Evolutionary conservation across 2,888 invertebrate genomes (phyloP).

Genomic region (Phyto melanocephala): DNA sequence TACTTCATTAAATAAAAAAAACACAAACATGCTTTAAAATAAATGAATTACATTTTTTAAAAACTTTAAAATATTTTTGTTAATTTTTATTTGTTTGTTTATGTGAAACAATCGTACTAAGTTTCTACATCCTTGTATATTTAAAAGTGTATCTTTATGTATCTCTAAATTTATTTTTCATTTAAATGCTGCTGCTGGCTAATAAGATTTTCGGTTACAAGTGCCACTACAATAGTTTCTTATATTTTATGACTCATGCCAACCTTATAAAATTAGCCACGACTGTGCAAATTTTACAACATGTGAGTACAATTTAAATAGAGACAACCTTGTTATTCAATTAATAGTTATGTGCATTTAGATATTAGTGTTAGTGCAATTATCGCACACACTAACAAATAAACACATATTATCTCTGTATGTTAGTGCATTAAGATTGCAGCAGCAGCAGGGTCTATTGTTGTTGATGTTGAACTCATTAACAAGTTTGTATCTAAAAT

Average conservation of each 20-base stretch:
- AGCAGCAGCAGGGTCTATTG: neutral
- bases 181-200: no score
- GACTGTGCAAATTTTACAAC: neutral
- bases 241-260: neutral
- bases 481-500: slow-evolving; percentile 35
- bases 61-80: no score
- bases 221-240: neutral
- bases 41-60: no score
- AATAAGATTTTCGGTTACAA: no score
- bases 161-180: no score
- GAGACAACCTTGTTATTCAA: neutral
- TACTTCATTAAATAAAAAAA: no score
- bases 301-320: neutral
- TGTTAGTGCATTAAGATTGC: neutral
- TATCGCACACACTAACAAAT: neutral
- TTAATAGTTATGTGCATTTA: neutral
- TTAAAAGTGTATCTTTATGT: no score
- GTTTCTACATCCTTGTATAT: no score
- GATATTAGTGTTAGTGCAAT: neutral
- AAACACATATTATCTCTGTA: neutral
- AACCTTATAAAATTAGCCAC: neutral
- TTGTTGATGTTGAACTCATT: slow-evolving; percentile 33
- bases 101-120: no score
- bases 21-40: no score
- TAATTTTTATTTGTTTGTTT: no score